phyloP scores from a whole-genome alignment of 2,797 vertebrate species.

The Acestrorhynchus altus region DNA sequence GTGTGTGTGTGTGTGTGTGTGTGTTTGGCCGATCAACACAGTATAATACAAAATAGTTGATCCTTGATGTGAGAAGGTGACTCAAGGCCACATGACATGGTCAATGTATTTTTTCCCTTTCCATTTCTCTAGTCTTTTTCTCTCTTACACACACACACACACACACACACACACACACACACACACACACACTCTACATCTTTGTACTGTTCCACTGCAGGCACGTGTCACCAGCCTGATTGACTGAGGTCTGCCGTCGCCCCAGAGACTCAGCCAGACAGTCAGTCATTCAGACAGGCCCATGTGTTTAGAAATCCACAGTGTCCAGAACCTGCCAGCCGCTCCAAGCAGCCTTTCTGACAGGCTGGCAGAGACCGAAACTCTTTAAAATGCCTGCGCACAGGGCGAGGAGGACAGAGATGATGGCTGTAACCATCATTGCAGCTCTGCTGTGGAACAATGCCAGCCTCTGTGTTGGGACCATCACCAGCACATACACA shows the following conservation, averaged over 20 bases:
- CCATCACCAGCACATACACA: neutral
- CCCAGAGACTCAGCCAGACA: constrained; percentile 19
- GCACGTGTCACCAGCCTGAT: neutral
- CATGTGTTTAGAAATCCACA: constrained; percentile 8
- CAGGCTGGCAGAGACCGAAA: neutral
- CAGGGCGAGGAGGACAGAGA: neutral
- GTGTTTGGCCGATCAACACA: neutral
- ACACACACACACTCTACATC: neutral
- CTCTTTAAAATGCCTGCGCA: neutral
- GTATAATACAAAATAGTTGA: neutral
- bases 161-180: neutral
- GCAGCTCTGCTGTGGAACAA: neutral
- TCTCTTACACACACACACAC: too few relatives aligned
- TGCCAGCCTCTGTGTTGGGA: neutral
- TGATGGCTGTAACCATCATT: neutral
- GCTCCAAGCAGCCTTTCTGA: constrained; percentile 4
- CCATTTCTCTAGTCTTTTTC: too few relatives aligned
- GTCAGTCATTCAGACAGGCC: constrained; percentile 29
- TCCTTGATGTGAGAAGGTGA: neutral
- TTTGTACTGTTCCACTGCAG: neutral
- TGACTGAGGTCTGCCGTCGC: constrained; percentile 23
- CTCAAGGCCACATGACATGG: neutral
- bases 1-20: constrained; percentile 1
- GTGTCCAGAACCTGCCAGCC: constrained; percentile 4
- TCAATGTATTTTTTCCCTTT: too few relatives aligned